Conservation (phyloP, 2,797 vertebrate genomes). For the Sebastolobus alascanus region DNA sequence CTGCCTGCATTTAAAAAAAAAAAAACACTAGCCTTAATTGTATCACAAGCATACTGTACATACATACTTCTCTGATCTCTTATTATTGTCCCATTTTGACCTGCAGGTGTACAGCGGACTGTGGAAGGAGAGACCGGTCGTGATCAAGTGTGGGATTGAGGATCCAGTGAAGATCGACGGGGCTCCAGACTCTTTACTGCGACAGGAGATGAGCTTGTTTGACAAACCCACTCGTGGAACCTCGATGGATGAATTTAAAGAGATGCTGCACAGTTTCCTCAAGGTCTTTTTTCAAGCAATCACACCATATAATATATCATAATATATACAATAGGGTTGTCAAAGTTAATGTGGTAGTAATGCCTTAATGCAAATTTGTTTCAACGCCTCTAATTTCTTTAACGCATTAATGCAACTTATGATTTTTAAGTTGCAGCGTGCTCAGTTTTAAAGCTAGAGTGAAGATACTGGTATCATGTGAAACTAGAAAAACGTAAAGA, state of each 20-base stretch:
- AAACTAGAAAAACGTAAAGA: too few relatives aligned
- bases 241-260: constrained; percentile 96
- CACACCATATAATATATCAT: not conserved
- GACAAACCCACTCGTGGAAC: constrained; percentile 96
- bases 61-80: not conserved
- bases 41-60: not conserved
- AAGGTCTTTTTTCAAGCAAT: constrained; percentile 84
- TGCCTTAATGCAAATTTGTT: too few relatives aligned
- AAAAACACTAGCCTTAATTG: not conserved
- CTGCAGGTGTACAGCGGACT: constrained; percentile 92
- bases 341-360: too few relatives aligned
- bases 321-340: not conserved
- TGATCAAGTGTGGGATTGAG: constrained; percentile 94
- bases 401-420: too few relatives aligned
- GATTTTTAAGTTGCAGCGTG: too few relatives aligned
- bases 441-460: too few relatives aligned
- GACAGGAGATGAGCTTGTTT: constrained; percentile 90
- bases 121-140: constrained; percentile 93
- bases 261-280: constrained; percentile 95
- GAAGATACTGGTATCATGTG: too few relatives aligned
- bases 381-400: too few relatives aligned
- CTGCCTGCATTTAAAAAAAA: not conserved
- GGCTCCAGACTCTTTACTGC: constrained; percentile 74
- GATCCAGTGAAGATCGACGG: constrained; percentile 83
- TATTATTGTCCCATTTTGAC: not conserved